Conservation (phyloP, 2,113 vertebrate species). For the Phyllostomus discolor region DNA sequence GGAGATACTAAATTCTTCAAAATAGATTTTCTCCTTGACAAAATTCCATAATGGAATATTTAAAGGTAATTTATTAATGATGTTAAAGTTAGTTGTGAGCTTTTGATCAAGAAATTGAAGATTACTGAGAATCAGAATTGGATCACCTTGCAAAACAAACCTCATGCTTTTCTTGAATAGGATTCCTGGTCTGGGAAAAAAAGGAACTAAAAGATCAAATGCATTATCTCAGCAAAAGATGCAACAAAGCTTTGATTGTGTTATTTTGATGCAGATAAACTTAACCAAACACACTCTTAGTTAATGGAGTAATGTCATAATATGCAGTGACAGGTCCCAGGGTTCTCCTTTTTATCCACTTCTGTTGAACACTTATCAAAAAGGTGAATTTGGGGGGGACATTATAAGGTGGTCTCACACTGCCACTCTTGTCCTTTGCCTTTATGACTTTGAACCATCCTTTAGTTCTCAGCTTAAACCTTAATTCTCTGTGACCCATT, state of each 20-base stretch:
- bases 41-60: neutral
- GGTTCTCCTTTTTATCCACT: neutral
- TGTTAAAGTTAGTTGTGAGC: neutral
- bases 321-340: neutral
- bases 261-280: neutral
- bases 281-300: neutral
- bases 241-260: neutral
- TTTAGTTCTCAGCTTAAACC: neutral
- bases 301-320: neutral
- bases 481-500: neutral
- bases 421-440: neutral
- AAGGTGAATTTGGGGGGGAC: neutral
- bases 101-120: neutral
- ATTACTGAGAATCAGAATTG: neutral
- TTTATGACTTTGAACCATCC: neutral
- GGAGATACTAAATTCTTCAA: neutral
- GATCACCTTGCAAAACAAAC: neutral
- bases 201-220: neutral
- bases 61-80: neutral
- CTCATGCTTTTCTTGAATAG: neutral
- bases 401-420: neutral
- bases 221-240: neutral
- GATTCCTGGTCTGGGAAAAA: neutral
- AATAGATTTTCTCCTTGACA: neutral
- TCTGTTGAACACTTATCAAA: neutral